Evolutionary conservation across 2,888 invertebrate species (phyloP), one percentile per base, ranked within the genome.

Genomic region (Ormyrus pomaceus): DNA sequence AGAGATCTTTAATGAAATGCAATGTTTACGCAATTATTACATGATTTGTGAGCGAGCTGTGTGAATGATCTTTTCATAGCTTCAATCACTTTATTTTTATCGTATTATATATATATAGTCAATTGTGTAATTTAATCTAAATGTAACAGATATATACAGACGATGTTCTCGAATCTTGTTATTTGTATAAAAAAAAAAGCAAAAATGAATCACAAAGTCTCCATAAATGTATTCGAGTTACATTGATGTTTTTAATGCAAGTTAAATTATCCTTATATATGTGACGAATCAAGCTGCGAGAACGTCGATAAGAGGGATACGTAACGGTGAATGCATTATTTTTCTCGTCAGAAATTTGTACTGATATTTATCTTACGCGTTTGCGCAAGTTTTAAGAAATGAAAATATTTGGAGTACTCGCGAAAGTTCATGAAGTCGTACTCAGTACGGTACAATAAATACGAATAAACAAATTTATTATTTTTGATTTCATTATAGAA

Each of bases 101-200:
- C 45, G 45, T 78, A 75, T 71, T 68, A 71, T 75, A 71, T 19
- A 71, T 19, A 19, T 74, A 81, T 81, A 81, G 74, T 75, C 77
- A 70, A 73, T 81, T 70, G 70, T 75, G 68, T 75, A 78, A 78
- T 78, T 75, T 66, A 78, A 77, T 81, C 65, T 58, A 71, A 19
- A 45, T 75, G 68, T 71, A 81, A 62, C 62, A 64, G 62, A 50
- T 78, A 71, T 75, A 72, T 75, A 58, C 34, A 64, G 71, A 78
- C 71, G 81, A 76, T 76, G 81, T 81, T 81, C 76, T 81, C 81
- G 71, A 79, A 79, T 81, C 58, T 78, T 79, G 78, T 45, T 77
- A 58, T 78, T 75, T 81, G 34, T 81, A 81, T 62, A 74, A 81
- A 81, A 66, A 81, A 66, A 10, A 11, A 66, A 74, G 19, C 19